Base-by-base conservation (phyloP, 1,140 invertebrate genomes). In the Dermatophagoides farinae region DNA sequence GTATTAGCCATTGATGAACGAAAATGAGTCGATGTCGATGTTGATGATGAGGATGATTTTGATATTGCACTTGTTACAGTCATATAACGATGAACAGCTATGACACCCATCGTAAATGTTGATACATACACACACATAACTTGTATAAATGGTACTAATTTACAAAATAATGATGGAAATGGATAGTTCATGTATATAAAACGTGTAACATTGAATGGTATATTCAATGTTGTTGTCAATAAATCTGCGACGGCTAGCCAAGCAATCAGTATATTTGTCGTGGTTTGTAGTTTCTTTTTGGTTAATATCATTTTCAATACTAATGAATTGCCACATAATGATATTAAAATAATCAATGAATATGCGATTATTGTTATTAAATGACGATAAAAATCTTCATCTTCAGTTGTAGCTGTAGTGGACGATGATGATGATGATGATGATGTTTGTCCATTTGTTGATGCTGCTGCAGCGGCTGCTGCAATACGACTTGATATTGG, bases 231-330 rank as follows among this genome's bases (percentile, higher is more conserved):
- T 0, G 85, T 82, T 79, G 89, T 86, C 37, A 88, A 71, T 20
- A 90, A 80, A 68, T 90, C 86, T 20, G 85, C 84, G 9, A 88
- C 71, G 0, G 87, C 85, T 58, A 90, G 71, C 70, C 88, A 89
- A 62, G 81, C 80, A 62, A 89, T 88, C 68, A 88, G 87, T 67
- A 83, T 85, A 67, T 89, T 89, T 1, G 86, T 89, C 0, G 88
- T 84, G 0, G 85, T 72, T 50, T 70, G 69, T 44, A 73, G 64
- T 49, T 67, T 57, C 20, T 67, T 40, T 39, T 67, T 70, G 54
- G 67, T 55, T 2, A 69, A 62, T 1, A 73, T 68, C 20, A 73
- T 66, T 60, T 70, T 62, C 46, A 66, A 67, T 10, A 70, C 68
- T 11, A 70, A 52, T 8, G 64, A 23, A 49, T 71, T 71, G 6